phyloP scores from a whole-genome alignment of 2,113 vertebrate species.

The Pavo muticus region DNA sequence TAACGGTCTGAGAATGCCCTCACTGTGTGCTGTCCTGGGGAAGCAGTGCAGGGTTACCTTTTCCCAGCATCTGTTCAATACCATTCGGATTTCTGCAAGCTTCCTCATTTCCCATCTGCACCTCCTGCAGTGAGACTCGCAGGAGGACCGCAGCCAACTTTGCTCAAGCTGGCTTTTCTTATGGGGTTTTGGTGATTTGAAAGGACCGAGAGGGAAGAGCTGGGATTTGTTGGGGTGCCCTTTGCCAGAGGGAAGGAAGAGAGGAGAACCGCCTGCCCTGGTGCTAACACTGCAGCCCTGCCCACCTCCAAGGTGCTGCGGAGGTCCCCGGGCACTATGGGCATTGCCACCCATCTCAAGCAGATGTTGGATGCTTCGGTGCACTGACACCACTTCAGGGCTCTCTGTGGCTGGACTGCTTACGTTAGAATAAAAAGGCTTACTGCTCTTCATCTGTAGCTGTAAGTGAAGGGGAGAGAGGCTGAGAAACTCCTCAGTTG shows the following conservation, averaged over 20 bases:
- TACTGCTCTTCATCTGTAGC: neutral
- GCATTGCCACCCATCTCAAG: neutral
- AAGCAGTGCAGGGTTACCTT: neutral
- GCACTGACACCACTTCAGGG: neutral
- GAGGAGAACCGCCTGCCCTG: neutral
- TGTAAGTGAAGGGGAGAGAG: conserved; percentile 22
- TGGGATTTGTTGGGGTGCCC: neutral
- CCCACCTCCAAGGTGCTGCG: neutral
- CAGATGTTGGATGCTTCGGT: neutral
- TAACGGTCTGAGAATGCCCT: neutral
- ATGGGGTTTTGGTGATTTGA: neutral
- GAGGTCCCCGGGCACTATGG: neutral
- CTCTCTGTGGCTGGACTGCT: neutral
- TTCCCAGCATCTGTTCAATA: accelerated
- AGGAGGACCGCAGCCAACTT: neutral
- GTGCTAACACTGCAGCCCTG: neutral
- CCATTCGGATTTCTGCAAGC: neutral
- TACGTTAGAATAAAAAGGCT: neutral
- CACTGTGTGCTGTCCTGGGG: neutral
- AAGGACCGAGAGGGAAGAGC: neutral
- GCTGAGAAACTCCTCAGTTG: conserved; percentile 13
- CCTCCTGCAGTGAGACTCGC: neutral
- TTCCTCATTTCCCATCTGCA: neutral
- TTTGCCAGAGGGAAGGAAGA: neutral
- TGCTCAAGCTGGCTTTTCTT: neutral